Evolutionary conservation across 2,797 vertebrate species (phyloP), one percentile per base, ranked within the genome.

Genomic region (Dendrocincla fuliginosa): DNA sequence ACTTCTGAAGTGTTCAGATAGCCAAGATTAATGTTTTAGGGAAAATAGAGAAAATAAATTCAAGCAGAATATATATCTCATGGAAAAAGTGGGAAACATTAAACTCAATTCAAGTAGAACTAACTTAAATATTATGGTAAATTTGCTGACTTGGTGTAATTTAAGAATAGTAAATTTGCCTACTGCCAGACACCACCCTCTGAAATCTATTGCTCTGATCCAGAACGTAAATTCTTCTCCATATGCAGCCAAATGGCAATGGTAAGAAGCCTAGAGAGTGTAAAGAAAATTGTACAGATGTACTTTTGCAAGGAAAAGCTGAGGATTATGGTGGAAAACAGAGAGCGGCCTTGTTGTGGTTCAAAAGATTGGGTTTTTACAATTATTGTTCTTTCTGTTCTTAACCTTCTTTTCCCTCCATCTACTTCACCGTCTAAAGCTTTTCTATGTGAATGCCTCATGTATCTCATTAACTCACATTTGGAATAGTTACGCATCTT

Each of bases 351-450:
- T 87, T 64, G 42, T n/a, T 71, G 13, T 42, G 7, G 6, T 63
- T 77, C 32, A 56, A 41, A 78, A 28, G 1, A 0, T 0, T 39
- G 13, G 2, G 39, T 81, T 59, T 76, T 47, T 30, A 55, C 10
- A 68, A 60, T 14, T 55, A 33, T 37, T 3, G 1, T 50, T 76
- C 17, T 47, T 69, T 47, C 55, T 41, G 5, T 73, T 89, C 14
- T 65, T n/a, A 69, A 67, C 10, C 6, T 47, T 57, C 12, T 3
- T 12, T 1, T 1, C 11, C 18, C 14, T 55, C 28, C 6, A 20
- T 59, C 24, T 47, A 57, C 23, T 53, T 75, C 23, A 65, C 4
- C 35, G 11, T 33, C 47, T 74, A 53, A 70, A 60, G 41, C 3
- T 67, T 30, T 44, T 70, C 32, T 44, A 13, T 18, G 20, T 37